A percentile compares a stretch with the other conserved stretches of the same genome.
Evolutionary conservation across 2,797 vertebrate species (phyloP).

Genomic region (Labeo calbasu): DNA sequence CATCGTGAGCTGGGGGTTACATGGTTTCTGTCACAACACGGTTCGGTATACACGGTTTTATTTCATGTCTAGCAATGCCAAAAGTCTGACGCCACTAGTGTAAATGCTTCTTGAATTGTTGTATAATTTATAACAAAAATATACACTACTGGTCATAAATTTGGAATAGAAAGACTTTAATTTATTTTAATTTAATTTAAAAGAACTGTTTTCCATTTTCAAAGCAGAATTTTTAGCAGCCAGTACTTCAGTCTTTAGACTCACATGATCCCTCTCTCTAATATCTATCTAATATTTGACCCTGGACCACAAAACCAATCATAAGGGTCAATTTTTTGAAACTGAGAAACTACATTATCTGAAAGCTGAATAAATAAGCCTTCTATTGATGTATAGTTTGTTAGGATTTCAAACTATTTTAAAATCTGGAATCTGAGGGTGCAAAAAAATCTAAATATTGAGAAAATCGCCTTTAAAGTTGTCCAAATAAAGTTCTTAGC

Average conservation of each 20-base stretch:
- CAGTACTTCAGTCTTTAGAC: neutral
- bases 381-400: too few species aligned
- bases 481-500: too few species aligned
- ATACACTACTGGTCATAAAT: neutral
- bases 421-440: too few species aligned
- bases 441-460: too few species aligned
- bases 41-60: neutral
- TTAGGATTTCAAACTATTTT: too few species aligned
- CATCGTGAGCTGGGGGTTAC: constrained; percentile 50
- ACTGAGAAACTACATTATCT: too few species aligned
- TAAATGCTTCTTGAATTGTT: neutral
- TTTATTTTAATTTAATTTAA: neutral
- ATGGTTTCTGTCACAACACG: neutral
- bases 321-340: too few species aligned
- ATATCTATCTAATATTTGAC: neutral
- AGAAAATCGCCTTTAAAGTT: too few species aligned
- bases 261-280: neutral
- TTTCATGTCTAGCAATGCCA: neutral
- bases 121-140: neutral
- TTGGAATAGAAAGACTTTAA: neutral
- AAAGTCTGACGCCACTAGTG: neutral
- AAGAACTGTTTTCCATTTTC: neutral
- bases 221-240: neutral
- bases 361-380: too few species aligned
- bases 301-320: too few species aligned